Percentiles rank a stretch among this genome's conserved stretches.
Conservation (phyloP, 2,113 vertebrate genomes). For the Bujurquina vittata region DNA sequence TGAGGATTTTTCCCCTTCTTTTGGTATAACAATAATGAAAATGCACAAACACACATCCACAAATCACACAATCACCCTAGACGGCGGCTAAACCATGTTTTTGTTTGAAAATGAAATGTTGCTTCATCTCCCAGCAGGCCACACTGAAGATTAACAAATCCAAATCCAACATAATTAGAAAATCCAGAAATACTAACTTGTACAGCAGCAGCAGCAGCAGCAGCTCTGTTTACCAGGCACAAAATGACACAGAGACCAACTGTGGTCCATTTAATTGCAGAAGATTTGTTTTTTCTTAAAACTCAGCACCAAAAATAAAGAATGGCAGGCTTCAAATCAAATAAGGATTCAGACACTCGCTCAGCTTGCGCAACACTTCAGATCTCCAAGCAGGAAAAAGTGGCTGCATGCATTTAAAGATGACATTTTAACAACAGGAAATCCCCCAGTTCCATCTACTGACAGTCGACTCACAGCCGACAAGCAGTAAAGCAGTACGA, state of each 20-base stretch:
- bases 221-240: not conserved
- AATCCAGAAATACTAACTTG: constrained; percentile 22
- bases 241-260: not conserved
- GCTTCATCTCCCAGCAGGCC: constrained; percentile 39
- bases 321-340: not conserved
- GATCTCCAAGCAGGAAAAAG: not conserved
- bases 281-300: not conserved
- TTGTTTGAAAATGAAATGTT: constrained; percentile 49
- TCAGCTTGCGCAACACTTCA: not conserved
- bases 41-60: constrained; percentile 4
- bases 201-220: not conserved
- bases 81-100: constrained; percentile 24
- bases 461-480: not conserved
- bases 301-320: not conserved
- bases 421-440: not conserved
- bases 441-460: not conserved
- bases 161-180: constrained; percentile 50
- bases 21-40: constrained; percentile 37
- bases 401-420: not conserved
- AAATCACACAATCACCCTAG: constrained; percentile 13
- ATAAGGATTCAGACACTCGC: not conserved
- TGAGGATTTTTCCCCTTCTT: not conserved
- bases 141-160: constrained; percentile 37
- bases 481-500: not conserved
- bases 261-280: constrained; percentile 10